Evolutionary conservation across 1,140 invertebrate species (phyloP), one percentile per base, ranked within the genome.

Genomic region (Pseudomyrmex sp.): DNA sequence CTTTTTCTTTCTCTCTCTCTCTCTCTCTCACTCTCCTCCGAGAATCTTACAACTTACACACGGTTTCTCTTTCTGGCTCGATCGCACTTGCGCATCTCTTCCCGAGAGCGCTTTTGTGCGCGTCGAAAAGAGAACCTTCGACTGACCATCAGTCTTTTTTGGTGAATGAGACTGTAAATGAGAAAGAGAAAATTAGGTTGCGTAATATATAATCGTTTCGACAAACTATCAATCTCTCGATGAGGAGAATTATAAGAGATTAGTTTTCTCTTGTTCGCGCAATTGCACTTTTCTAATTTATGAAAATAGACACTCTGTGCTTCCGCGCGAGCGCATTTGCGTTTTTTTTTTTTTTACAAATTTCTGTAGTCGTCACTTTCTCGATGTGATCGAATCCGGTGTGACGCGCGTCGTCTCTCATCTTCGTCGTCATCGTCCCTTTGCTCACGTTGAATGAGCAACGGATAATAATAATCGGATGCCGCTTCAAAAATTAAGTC

Each of bases 391-490:
- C 59, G 56, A 59, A 79, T 79, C 54, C 20, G 26, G 13, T 59
- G 46, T 58, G 9, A 15, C 35, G 52, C 50, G 20, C 44, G 23
- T 65, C 59, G 23, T 76, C 23, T 50, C 66, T 50, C 66, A 59
- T 80, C 66, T 59, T 69, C 76, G 59, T 70, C 54, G 44, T 69
- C 69, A 52, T 77, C 76, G 23, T 70, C 68, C 52, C 23, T 66
- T 68, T 68, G 20, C 35, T 23, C 52, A 54, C 44, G 20, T 50
- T 80, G 66, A 80, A 80, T 80, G 66, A 46, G 76, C 66, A 80
- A 70, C 44, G 76, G 76, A 80, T 80, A 80, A 80, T 80, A 80
- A 80, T 80, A 80, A 80, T 80, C 76, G 66, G 69, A 20, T 80
- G 69, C 44, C 44, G 76, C 76, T 61, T 70, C 76, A 66, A 72